Conservation (phyloP, 2,888 invertebrate species). For the Agriopis aurantiaria region DNA sequence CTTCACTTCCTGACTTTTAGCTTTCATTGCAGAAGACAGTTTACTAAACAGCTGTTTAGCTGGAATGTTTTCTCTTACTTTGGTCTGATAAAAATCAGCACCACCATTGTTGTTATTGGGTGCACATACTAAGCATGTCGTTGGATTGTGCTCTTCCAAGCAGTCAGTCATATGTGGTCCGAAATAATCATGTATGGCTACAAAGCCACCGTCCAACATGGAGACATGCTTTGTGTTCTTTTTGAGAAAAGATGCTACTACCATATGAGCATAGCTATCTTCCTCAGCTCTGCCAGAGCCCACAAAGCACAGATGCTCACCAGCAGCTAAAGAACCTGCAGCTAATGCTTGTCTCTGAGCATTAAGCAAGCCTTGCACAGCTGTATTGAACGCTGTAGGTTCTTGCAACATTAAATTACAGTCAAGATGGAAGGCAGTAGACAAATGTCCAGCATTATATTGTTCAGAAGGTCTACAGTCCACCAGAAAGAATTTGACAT, state of each 20-base stretch:
- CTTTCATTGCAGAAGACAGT: conserved; percentile 94
- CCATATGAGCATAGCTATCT: conserved; percentile 99
- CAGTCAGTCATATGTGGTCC: conserved; percentile 92
- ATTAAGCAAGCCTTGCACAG: conserved; percentile 96
- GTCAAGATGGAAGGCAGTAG: conserved; percentile 99
- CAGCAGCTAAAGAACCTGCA: conserved; percentile 94
- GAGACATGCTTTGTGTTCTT: conserved; percentile 97
- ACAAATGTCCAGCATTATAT: conserved; percentile 98
- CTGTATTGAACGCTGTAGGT: conserved; percentile 97
- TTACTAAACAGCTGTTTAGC: conserved; percentile 92
- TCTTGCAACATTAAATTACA: conserved; percentile 99
- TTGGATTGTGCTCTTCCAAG: conserved; percentile 93
- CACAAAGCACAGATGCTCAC: conserved; percentile 96
- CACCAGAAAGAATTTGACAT: conserved; percentile 96
- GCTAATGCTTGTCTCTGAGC: conserved; percentile 96
- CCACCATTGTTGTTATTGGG: conserved; percentile 80
- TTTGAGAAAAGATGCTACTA: conserved; percentile 98
- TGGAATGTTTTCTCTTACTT: conserved; percentile 71
- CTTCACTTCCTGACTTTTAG: conserved; percentile 96
- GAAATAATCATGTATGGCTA: conserved; percentile 93
- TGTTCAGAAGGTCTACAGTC: conserved; percentile 99
- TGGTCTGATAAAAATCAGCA: conserved; percentile 56
- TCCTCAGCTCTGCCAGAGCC: conserved; percentile 97
- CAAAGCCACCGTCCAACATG: conserved; percentile 96
- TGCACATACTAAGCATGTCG: conserved; percentile 93